Conservation (phyloP, 2,797 vertebrate species). For the Craterocephalus amniculus region DNA sequence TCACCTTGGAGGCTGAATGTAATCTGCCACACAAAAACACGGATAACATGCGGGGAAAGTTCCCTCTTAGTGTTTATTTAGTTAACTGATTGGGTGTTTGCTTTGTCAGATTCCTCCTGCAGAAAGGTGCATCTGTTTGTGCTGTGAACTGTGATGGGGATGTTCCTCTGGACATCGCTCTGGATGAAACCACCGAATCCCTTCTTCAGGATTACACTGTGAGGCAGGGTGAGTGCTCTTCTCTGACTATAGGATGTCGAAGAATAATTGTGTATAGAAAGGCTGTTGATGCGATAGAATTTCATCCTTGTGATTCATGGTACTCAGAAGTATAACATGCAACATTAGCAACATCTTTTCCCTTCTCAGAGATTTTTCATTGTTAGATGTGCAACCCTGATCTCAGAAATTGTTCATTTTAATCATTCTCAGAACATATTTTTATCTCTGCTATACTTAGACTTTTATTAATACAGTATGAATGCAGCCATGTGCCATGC, state of each 20-base stretch:
- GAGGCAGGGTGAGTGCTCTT: conserved; percentile 79
- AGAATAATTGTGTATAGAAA: too few relatives aligned
- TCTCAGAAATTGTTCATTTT: too few relatives aligned
- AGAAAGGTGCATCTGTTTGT: conserved; percentile 84
- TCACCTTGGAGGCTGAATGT: not conserved
- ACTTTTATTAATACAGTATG: too few relatives aligned
- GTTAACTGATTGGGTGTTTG: conserved; percentile 17
- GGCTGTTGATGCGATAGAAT: too few relatives aligned
- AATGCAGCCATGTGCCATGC: too few relatives aligned
- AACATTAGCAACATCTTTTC: too few relatives aligned
- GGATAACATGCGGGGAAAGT: not conserved
- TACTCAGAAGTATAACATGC: too few relatives aligned
- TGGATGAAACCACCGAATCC: conserved; percentile 88
- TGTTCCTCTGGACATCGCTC: conserved; percentile 90
- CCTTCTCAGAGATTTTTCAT: too few relatives aligned
- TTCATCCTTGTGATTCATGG: too few relatives aligned
- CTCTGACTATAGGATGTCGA: not conserved
- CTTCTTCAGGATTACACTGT: conserved; percentile 84
- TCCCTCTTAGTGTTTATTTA: not conserved
- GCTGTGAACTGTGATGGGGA: conserved; percentile 93
- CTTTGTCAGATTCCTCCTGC: conserved; percentile 86
- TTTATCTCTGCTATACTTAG: too few relatives aligned
- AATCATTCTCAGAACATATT: too few relatives aligned
- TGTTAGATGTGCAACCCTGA: too few relatives aligned
- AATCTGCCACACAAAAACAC: not conserved